These are phyloP conservation scores for Phalloptychus januarius DNA, from an alignment of 2,797 vertebrate species.

Conservation along the genomic window DNA sequence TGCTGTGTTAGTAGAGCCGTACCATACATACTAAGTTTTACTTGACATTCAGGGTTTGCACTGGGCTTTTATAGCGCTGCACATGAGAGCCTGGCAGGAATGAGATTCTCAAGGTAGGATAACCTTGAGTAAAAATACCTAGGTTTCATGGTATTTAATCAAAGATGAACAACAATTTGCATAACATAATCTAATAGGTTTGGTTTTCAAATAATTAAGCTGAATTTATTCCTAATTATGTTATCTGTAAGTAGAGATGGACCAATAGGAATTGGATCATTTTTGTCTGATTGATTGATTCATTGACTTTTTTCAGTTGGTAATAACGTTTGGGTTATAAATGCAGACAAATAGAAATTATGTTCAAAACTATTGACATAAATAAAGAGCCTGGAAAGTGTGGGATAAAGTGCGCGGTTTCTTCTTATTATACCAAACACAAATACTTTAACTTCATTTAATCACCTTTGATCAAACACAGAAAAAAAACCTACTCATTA, in stretches of 20 bases:
- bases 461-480: too few relatives aligned
- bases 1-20: conserved; percentile 14
- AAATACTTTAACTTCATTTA: too few relatives aligned
- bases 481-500: too few relatives aligned
- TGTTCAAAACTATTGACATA: not conserved
- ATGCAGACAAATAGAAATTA: not conserved
- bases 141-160: not conserved
- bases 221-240: not conserved
- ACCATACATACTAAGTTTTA: conserved; percentile 36
- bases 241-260: not conserved
- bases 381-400: not conserved
- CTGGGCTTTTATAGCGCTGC: not conserved
- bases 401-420: too few relatives aligned
- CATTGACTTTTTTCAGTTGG: not conserved
- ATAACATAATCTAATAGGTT: not conserved
- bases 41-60: not conserved
- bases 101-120: not conserved
- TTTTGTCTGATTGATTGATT: not conserved
- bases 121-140: not conserved
- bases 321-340: not conserved
- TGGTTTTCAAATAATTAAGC: not conserved
- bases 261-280: not conserved
- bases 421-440: too few relatives aligned
- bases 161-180: not conserved
- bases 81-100: not conserved